These are phyloP conservation scores for Apis laboriosa DNA, from an alignment of 1,140 invertebrate species.

Conservation along the genomic window DNA sequence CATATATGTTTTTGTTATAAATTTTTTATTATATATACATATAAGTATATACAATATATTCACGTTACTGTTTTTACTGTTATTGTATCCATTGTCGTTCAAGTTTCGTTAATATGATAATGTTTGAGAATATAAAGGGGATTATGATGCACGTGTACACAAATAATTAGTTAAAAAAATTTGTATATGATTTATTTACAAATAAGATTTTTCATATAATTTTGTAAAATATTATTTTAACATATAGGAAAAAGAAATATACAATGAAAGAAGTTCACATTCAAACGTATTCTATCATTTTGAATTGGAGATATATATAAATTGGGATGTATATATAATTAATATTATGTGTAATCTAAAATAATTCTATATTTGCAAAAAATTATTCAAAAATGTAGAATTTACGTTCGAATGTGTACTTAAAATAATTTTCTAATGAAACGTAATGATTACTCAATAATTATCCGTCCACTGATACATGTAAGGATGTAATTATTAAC, in stretches of 20 bases:
- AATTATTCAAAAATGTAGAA: constrained; percentile 6
- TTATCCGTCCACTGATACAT: constrained; percentile 69
- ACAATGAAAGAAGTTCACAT: constrained; percentile 25
- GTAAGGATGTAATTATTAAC: constrained; percentile 74
- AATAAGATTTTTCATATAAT: constrained; percentile 49
- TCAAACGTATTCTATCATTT: constrained; percentile 34
- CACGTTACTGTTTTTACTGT: neutral
- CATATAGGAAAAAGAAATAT: constrained; percentile 22
- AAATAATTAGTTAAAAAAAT: constrained; percentile 57
- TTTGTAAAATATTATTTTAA: constrained; percentile 62
- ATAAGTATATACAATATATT: neutral
- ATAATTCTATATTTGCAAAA: constrained; percentile 1
- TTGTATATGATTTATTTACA: constrained; percentile 66
- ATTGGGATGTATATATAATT: neutral
- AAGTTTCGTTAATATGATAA: neutral
- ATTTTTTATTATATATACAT: constrained; percentile 1
- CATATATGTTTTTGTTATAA: neutral
- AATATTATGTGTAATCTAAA: neutral
- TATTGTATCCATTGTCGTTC: constrained; percentile 21
- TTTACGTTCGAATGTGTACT: constrained; percentile 23
- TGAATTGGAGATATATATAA: neutral
- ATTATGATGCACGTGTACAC: constrained; percentile 56
- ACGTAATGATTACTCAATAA: constrained; percentile 23
- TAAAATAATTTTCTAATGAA: constrained; percentile 37
- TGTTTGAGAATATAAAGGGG: constrained; percentile 12